Evolutionary conservation across 2,113 vertebrate genomes (phyloP).

Genomic region (Cephalopholis sonnerati): DNA sequence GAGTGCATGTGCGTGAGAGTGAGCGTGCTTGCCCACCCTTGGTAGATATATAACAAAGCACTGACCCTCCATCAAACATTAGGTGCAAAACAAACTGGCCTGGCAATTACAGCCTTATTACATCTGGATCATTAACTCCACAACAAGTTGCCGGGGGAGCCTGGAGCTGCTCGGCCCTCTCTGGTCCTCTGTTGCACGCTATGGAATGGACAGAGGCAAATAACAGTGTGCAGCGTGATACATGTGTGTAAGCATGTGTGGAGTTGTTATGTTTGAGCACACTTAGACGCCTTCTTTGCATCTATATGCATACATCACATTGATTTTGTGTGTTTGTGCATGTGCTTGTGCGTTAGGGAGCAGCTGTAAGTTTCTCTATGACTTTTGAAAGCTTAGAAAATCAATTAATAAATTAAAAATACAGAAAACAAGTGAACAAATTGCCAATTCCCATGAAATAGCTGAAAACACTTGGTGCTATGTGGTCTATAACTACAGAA

Average conservation of each 20-base stretch:
- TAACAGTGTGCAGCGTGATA: constrained; percentile 27
- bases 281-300: background rate
- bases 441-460: background rate
- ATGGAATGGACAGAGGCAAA: constrained; percentile 57
- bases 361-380: constrained; percentile 1
- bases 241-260: constrained; percentile 30
- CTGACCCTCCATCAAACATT: constrained; percentile 76
- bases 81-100: constrained; percentile 75
- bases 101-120: constrained; percentile 79
- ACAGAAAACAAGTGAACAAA: background rate
- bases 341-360: background rate
- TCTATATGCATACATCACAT: background rate
- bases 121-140: constrained; percentile 80
- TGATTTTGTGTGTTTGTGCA: constrained; percentile 6
- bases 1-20: constrained; percentile 32
- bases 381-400: constrained; percentile 12
- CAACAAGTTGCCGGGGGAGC: constrained; percentile 75
- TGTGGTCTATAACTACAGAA: background rate
- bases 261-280: constrained; percentile 19
- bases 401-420: constrained; percentile 11
- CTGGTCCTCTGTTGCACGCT: constrained; percentile 56
- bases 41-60: constrained; percentile 73
- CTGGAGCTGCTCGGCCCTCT: constrained; percentile 55
- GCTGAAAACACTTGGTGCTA: background rate
- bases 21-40: constrained; percentile 58